Conservation (phyloP, 2,113 vertebrate genomes). For the Chrysochloris asiatica region DNA sequence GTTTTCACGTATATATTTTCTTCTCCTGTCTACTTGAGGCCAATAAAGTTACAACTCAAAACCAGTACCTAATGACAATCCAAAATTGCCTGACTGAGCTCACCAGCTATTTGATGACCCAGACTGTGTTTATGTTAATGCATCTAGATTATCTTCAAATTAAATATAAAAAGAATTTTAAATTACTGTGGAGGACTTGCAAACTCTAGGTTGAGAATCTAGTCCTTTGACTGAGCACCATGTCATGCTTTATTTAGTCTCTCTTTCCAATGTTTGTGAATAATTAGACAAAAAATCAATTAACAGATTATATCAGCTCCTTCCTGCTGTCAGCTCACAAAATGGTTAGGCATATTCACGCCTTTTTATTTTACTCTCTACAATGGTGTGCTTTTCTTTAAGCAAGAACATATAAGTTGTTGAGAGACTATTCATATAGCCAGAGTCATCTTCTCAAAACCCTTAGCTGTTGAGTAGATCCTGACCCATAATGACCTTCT, state of each 20-base stretch:
- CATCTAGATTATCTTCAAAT: neutral
- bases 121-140: neutral
- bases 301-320: neutral
- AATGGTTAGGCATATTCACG: neutral
- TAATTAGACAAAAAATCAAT: neutral
- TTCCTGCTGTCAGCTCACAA: neutral
- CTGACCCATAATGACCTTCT: neutral
- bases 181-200: neutral
- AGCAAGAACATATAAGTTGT: neutral
- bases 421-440: neutral
- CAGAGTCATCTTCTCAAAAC: neutral
- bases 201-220: neutral
- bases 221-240: neutral
- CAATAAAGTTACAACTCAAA: neutral
- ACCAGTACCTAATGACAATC: neutral
- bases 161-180: neutral
- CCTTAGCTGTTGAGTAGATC: neutral
- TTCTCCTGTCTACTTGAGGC: constrained; percentile 46
- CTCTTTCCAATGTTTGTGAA: neutral
- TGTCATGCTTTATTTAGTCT: neutral
- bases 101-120: neutral
- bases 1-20: neutral
- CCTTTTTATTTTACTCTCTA: neutral
- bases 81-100: neutral
- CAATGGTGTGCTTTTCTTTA: neutral